phyloP scores from a whole-genome alignment of 2,888 invertebrate species.

The Hirtodrosophila histrioides region DNA sequence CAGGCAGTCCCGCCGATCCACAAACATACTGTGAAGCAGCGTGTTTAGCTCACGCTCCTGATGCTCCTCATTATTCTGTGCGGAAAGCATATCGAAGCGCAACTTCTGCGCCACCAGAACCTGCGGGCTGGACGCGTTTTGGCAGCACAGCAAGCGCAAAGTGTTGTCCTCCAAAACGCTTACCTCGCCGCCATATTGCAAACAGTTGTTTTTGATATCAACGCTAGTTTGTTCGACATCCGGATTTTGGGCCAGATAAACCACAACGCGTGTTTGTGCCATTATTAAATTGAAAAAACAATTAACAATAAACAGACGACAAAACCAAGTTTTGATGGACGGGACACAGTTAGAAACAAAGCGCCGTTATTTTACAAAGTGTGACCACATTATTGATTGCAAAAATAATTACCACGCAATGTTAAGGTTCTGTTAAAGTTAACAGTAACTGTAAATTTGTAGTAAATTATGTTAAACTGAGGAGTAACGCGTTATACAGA shows the following conservation, averaged over 20 bases:
- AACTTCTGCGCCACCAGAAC: constrained; percentile 21
- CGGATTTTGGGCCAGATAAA: constrained; percentile 17
- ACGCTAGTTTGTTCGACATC: background rate
- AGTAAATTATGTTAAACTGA: no score
- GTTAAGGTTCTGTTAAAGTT: no score
- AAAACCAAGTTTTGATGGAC: background rate
- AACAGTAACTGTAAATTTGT: no score
- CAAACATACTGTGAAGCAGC: constrained; percentile 46
- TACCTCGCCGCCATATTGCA: constrained; percentile 39
- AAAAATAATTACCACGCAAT: no score
- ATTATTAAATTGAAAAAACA: constrained; percentile 2
- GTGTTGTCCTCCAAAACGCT: constrained; percentile 40
- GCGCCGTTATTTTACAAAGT: constrained; percentile 13
- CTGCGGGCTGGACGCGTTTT: constrained; percentile 20
- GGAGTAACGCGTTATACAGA: no score
- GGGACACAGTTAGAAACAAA: background rate
- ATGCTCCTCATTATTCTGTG: no score
- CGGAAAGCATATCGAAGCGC: no score
- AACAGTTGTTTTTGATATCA: background rate
- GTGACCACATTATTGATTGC: background rate
- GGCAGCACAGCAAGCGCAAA: constrained; percentile 34
- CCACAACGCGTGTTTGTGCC: constrained; percentile 27
- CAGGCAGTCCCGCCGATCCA: constrained; percentile 42
- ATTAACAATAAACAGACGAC: background rate
- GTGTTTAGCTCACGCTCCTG: constrained; percentile 40